Base-by-base conservation (phyloP, 2,888 invertebrate species). In the Flabesymbios commensalis region DNA sequence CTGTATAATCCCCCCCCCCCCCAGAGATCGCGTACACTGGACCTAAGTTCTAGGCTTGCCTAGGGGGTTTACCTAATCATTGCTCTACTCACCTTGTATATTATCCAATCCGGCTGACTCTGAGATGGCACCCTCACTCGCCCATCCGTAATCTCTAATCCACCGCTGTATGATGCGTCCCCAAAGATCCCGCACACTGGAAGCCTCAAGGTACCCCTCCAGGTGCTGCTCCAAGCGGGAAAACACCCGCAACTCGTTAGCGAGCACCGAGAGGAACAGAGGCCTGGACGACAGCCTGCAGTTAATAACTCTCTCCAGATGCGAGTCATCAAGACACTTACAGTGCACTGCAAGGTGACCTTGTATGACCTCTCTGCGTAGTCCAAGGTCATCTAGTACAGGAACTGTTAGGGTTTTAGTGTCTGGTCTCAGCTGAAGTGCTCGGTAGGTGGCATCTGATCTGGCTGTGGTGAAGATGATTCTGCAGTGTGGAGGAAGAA, bases 61-160 rank as follows among this genome's bases (percentile, higher is more conserved):
- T n/a, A n/a, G n/a, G n/a, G n/a, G n/a, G n/a, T n/a, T n/a, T n/a
- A n/a, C n/a, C n/a, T n/a, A n/a, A n/a, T n/a, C n/a, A n/a, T n/a
- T n/a, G n/a, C n/a, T n/a, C n/a, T n/a, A n/a, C n/a, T n/a, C n/a
- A n/a, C n/a, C n/a, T n/a, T n/a, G n/a, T n/a, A n/a, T n/a, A n/a
- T n/a, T n/a, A n/a, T n/a, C n/a, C n/a, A n/a, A n/a, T n/a, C n/a
- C n/a, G n/a, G n/a, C n/a, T n/a, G n/a, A n/a, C n/a, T 5, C 39
- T 4, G 14, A 33, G 54, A 3, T 24, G 24, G 54, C 32, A 41
- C 45, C 42, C 24, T 29, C 49, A 31, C 17, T 42, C 0, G 48
- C 67, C 78, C 79, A 78, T 63, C 78, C 78, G 56, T 74, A 72
- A 22, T 75, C 75, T 29, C 66, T 63, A 10, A 76, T 72, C 79